Conservation (phyloP, 1,140 invertebrate species). For the Polypedilum vanderplanki region DNA sequence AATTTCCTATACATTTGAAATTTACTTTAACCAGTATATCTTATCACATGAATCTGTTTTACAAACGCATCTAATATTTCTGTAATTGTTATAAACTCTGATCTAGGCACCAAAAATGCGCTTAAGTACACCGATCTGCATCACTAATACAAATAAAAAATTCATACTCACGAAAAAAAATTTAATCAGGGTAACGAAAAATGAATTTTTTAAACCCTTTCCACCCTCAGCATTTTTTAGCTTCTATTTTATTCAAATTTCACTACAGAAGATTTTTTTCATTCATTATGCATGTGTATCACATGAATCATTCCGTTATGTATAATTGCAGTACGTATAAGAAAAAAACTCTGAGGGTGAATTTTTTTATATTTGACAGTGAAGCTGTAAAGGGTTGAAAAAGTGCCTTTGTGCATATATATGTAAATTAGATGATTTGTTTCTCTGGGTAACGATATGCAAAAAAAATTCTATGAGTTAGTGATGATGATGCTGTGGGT, state of each 20-base stretch:
- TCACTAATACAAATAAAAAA: no score
- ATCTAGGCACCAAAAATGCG: no score
- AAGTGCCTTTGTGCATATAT: neutral
- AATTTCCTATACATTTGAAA: no score
- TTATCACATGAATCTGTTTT: no score
- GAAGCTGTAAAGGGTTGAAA: neutral
- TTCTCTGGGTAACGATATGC: neutral
- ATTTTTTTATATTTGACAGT: neutral
- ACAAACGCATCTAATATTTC: no score
- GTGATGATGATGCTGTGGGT: neutral
- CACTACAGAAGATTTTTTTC: neutral
- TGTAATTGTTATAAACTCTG: no score
- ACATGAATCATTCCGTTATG: neutral
- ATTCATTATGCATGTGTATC: neutral
- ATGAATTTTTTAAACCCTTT: neutral
- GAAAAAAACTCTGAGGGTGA: neutral
- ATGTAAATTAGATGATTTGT: neutral
- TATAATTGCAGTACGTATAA: neutral
- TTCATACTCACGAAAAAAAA: no score
- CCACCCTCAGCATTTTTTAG: neutral
- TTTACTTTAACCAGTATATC: no score
- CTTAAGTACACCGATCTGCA: no score
- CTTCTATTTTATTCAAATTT: neutral
- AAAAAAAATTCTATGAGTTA: neutral
- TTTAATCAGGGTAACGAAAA: no score